Evolutionary conservation across 2,113 vertebrate species (phyloP).

Genomic region (Pycnonotus jocosus): DNA sequence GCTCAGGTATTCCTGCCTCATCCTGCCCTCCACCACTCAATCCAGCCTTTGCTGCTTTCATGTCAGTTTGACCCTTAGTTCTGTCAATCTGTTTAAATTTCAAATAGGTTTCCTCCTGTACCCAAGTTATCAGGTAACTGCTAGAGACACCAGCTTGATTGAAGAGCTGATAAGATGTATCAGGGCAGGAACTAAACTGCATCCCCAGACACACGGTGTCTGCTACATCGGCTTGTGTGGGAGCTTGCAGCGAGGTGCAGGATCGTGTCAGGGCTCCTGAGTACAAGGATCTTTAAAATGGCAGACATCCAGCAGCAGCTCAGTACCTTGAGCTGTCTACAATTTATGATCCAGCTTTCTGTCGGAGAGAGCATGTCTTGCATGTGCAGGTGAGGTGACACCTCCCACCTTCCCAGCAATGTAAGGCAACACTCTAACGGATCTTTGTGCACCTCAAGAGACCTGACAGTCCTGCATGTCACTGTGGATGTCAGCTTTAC

Average conservation of each 20-base stretch:
- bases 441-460: background rate
- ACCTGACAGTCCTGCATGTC: background rate
- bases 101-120: background rate
- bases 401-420: background rate
- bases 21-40: background rate
- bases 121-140: background rate
- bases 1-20: background rate
- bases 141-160: background rate
- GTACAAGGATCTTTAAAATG: background rate
- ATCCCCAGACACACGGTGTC: rapidly evolving
- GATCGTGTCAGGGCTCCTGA: background rate
- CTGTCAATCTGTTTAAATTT: background rate
- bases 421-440: background rate
- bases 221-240: rapidly evolving
- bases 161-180: background rate
- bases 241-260: background rate
- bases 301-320: background rate
- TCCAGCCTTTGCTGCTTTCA: background rate
- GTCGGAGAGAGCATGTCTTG: background rate
- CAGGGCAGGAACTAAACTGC: background rate
- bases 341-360: background rate
- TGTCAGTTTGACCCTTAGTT: background rate
- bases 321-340: background rate
- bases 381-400: background rate
- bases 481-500: background rate